Conservation (phyloP, 2,797 vertebrate species). For the Trematomus bernacchii region DNA sequence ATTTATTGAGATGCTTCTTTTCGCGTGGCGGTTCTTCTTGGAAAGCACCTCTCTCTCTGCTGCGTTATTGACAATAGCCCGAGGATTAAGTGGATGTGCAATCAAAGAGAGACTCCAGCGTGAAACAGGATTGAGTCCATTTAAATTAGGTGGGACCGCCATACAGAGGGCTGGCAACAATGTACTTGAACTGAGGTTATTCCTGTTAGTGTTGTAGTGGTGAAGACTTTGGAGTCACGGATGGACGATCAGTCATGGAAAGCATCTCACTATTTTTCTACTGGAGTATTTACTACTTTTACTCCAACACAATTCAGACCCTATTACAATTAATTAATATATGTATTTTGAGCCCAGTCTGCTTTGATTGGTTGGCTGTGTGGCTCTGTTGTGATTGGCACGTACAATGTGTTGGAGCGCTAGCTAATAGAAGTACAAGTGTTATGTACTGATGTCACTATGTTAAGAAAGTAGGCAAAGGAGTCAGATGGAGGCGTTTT, state of each 20-base stretch:
- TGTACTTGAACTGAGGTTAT: constrained; percentile 2
- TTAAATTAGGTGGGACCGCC: constrained; percentile 26
- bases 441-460: too few species aligned
- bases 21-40: constrained; percentile 31
- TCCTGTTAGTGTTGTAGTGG: constrained; percentile 5
- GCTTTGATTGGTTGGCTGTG: too few species aligned
- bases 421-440: too few species aligned
- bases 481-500: too few species aligned
- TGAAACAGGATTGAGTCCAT: constrained; percentile 53
- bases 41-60: constrained; percentile 32
- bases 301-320: not conserved
- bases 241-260: not conserved
- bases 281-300: not conserved
- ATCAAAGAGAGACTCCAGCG: constrained; percentile 60
- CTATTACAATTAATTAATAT: too few species aligned
- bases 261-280: not conserved
- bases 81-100: constrained; percentile 56
- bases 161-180: constrained; percentile 9
- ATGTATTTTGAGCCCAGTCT: too few species aligned
- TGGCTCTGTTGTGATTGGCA: not conserved
- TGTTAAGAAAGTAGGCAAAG: too few species aligned
- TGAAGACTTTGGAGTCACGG: constrained; percentile 15
- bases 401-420: too few species aligned
- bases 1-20: constrained; percentile 23
- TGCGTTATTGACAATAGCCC: constrained; percentile 56